Base-by-base conservation (phyloP, 2,113 vertebrate species). In the Ranitomeya variabilis region DNA sequence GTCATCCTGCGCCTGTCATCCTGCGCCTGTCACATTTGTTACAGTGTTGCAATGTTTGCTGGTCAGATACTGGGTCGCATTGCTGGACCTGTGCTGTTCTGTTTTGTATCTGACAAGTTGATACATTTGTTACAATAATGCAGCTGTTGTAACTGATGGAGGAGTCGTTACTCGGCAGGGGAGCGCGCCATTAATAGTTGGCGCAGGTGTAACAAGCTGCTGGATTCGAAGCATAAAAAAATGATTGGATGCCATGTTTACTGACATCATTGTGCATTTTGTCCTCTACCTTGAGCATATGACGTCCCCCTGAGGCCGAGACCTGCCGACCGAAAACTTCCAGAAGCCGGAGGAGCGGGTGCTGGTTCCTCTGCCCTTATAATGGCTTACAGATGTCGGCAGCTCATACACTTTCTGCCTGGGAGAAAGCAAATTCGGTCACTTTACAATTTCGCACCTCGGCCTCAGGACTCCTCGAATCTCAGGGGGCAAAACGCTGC, bases 401-500 rank as follows among this genome's bases (percentile, higher is more conserved):
- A 71, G 66, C 37, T 18, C 83, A 13, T 51, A 13, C 60, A 18
- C 45, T 13, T 69, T 74, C 83, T 60, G 83, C 51, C 60, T 23
- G 37, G 45, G 18, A 79, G 74, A 60, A 66, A 54, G 74, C 60
- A 10, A 79, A 54, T 87, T 55, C 12, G 74, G 64, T 87, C 31
- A 80, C 51, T 87, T 87, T 80, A 87, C 76, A 80, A 54, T 79
- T 80, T 87, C 76, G 80, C 85, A 87, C 85, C 85, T 87, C 76
- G 14, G 9, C 45, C 37, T 37, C 60, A 5, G 85, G 59, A 60
- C 85, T 74, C 15, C 23, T 62, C 11, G 10, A 78, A 45, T 31
- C 71, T 18, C 31, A 14, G 31, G 71, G 71, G 71, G 31, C 71
- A 7, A 31, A 74, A 31, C 31, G 52, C 62, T 52, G 59, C 18